Conservation (phyloP, 2,888 invertebrate species). For the Ecdyonurus torrentis region DNA sequence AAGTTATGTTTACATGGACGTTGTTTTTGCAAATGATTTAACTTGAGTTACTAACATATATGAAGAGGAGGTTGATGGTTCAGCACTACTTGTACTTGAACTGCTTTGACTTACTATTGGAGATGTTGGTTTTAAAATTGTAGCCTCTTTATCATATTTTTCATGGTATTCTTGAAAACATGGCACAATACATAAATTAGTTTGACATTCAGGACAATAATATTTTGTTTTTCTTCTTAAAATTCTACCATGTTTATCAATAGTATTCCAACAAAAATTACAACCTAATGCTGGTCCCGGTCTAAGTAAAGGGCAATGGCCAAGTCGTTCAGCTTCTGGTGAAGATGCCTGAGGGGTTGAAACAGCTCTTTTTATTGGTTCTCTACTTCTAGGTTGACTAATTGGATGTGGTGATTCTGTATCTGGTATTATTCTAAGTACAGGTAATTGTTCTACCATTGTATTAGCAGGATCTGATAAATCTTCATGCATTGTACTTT, state of each 20-base stretch:
- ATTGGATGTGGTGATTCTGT: conserved; percentile 1
- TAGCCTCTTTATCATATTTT: conserved; percentile 26
- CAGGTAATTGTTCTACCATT: conserved; percentile 10
- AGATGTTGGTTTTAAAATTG: background rate
- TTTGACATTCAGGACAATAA: conserved; percentile 78
- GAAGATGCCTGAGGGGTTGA: conserved; percentile 38
- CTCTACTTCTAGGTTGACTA: background rate
- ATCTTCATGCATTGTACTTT: conserved; percentile 3
- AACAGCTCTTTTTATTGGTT: conserved; percentile 32
- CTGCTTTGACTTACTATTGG: background rate
- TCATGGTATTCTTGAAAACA: conserved; percentile 78
- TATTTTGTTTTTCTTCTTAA: conserved; percentile 74
- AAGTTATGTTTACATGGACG: background rate
- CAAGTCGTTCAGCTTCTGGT: conserved; percentile 33
- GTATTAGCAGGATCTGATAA: conserved; percentile 3
- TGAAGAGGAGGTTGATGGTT: background rate
- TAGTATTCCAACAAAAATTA: conserved; percentile 83
- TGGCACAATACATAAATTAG: conserved; percentile 75
- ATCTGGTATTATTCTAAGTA: conserved; percentile 11
- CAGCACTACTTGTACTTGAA: background rate
- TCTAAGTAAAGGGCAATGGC: conserved; percentile 68
- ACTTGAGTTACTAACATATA: background rate
- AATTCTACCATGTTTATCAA: conserved; percentile 65
- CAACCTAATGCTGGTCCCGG: conserved; percentile 73
- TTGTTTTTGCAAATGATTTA: background rate